These are phyloP conservation scores for Collichthys lucidus DNA, from an alignment of 2,113 vertebrate species.

Conservation along the genomic window DNA sequence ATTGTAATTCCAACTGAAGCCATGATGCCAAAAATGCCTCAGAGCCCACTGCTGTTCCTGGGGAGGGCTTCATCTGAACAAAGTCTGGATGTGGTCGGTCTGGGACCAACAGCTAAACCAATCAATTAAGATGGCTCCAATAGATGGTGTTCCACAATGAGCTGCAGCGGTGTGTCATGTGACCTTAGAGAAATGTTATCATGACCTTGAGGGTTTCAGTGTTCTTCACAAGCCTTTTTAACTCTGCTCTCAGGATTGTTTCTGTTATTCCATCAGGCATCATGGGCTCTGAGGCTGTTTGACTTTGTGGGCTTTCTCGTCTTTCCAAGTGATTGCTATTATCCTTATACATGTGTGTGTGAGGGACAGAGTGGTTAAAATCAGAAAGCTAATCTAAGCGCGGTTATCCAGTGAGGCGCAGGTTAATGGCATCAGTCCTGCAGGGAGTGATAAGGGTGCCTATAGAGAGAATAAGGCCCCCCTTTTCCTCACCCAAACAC, in stretches of 20 bases:
- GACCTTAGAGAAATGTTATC: background rate
- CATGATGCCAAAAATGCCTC: background rate
- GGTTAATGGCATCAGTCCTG: slow-evolving; percentile 75
- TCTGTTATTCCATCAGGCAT: slow-evolving; percentile 11
- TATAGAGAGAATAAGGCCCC: slow-evolving; percentile 42
- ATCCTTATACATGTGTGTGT: background rate
- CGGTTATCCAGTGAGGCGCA: slow-evolving; percentile 48
- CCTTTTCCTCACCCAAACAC: slow-evolving; percentile 67
- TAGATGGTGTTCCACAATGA: background rate
- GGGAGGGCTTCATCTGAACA: background rate
- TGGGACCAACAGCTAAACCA: background rate
- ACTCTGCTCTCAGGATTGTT: slow-evolving; percentile 20
- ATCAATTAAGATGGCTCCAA: too few species aligned
- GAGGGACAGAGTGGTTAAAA: slow-evolving; percentile 28
- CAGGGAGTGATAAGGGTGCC: slow-evolving; percentile 73
- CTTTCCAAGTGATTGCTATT: slow-evolving; percentile 5
- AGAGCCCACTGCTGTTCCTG: background rate
- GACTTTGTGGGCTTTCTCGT: background rate
- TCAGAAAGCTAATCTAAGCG: slow-evolving; percentile 69
- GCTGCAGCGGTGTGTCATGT: background rate
- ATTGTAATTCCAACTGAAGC: background rate
- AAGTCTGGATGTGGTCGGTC: background rate
- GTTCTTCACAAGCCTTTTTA: slow-evolving; percentile 4
- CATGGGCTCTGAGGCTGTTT: background rate
- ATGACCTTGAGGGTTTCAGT: background rate